Evolutionary conservation across 1,140 invertebrate genomes (phyloP).

Genomic region (Aphaenogaster ashmeadi): DNA sequence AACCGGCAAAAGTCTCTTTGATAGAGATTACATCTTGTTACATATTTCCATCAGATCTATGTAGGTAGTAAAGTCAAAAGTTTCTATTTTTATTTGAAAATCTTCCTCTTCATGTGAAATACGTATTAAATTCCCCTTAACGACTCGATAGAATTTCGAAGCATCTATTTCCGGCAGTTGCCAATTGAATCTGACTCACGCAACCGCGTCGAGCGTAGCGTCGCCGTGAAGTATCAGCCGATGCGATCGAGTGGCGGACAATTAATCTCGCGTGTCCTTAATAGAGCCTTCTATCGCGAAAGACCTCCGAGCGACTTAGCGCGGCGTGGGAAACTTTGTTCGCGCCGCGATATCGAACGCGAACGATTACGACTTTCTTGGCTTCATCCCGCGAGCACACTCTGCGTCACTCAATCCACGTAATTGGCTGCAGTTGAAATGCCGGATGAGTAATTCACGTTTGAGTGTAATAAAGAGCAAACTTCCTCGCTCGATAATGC

Average conservation of each 20-base stretch:
- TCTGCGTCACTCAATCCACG: conserved; percentile 60
- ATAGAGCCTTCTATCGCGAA: conserved; percentile 58
- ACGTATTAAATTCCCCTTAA: background rate
- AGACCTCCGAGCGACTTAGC: conserved; percentile 21
- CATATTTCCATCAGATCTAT: background rate
- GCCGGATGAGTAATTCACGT: conserved; percentile 53
- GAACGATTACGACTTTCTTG: conserved; percentile 66
- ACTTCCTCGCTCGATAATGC: conserved; percentile 54
- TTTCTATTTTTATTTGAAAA: background rate
- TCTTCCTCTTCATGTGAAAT: background rate
- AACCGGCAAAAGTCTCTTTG: background rate
- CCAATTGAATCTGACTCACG: conserved; percentile 37
- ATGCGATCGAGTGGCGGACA: conserved; percentile 31
- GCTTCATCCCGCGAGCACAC: conserved; percentile 67
- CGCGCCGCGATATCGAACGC: conserved; percentile 56
- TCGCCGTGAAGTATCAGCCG: conserved; percentile 41
- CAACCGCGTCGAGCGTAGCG: background rate
- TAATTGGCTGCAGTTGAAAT: conserved; percentile 59
- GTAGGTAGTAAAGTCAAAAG: background rate
- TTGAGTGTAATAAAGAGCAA: conserved; percentile 53
- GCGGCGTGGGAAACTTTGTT: conserved; percentile 63
- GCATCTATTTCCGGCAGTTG: conserved; percentile 4
- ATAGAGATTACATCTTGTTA: background rate
- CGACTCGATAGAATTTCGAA: conserved; percentile 8
- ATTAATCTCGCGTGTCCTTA: conserved; percentile 72